Conservation (phyloP, 2,797 vertebrate genomes). For the Rhinatrema bivittatum region DNA sequence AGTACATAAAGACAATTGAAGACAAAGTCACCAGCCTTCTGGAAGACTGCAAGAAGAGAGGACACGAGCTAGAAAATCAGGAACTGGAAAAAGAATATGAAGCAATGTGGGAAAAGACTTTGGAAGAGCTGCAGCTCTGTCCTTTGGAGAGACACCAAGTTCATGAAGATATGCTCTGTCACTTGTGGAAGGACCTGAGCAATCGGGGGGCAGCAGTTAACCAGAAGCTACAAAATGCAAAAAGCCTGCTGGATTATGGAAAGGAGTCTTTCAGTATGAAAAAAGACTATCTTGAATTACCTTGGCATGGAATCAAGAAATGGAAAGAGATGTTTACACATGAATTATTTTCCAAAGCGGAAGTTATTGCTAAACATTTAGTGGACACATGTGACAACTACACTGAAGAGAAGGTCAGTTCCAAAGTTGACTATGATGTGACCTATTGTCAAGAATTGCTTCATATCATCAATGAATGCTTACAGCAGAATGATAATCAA, state of each 20-base stretch:
- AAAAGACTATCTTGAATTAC: not conserved
- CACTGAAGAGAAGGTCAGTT: slow-evolving; percentile 35
- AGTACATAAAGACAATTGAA: slow-evolving; percentile 39
- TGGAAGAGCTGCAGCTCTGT: slow-evolving; percentile 45
- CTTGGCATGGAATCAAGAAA: accelerated
- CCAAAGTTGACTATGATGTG: slow-evolving; percentile 48
- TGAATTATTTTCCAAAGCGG: not conserved
- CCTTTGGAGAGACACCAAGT: slow-evolving; percentile 44
- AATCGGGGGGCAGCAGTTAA: slow-evolving; percentile 42
- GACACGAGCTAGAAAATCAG: slow-evolving; percentile 25
- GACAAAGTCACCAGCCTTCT: slow-evolving; percentile 36
- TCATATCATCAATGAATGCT: slow-evolving; percentile 41
- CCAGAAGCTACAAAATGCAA: slow-evolving; percentile 30
- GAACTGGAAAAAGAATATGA: slow-evolving; percentile 54
- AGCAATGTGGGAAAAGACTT: slow-evolving; percentile 39
- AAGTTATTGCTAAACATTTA: slow-evolving; percentile 5
- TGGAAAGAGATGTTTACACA: not conserved
- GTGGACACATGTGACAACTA: slow-evolving; percentile 43
- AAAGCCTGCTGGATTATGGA: slow-evolving; percentile 1
- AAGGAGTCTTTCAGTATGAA: slow-evolving; percentile 1
- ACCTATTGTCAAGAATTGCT: slow-evolving; percentile 51
- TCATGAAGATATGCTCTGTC: slow-evolving; percentile 25
- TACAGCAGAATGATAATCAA: slow-evolving; percentile 14
- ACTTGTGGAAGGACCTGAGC: slow-evolving; percentile 48
- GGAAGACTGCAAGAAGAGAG: slow-evolving; percentile 30